Base-by-base conservation (phyloP, 2,113 vertebrate genomes). In the Scomber scombrus region DNA sequence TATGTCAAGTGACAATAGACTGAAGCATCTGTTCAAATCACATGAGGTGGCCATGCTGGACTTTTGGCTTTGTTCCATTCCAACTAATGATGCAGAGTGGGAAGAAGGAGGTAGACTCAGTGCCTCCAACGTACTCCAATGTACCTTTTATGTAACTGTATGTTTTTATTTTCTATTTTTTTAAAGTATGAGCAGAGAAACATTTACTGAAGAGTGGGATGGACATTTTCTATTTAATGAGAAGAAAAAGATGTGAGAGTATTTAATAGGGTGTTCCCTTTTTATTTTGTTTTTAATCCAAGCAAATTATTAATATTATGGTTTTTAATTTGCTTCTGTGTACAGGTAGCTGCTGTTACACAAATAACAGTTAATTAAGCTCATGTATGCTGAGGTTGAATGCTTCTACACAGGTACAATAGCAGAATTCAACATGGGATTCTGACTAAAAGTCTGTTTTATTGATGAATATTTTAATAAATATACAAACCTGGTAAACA, bases 161-260 rank as follows among this genome's bases (percentile, higher is more conserved):
- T 54, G 43, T 83, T 55, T 84, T 76, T 75, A 75, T 87, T 75
- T 73, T 68, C 58, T 71, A 56, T 68, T 84, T 81, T 80, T 84
- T 71, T 7, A 23, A 71, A 58, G 70, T 84, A 75, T 81, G 65
- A 81, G 21, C 52, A 15, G 23, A 75, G 47, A 69, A 77, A 81
- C 66, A 82, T 80, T 85, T 84, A 49, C 55, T 84, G 55, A 82
- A 84, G 74, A 87, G 74, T 90, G 88, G 80, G 77, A 87, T 84
- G 82, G 89, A 93, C 85, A 75, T 93, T 94, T 93, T 94, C 88
- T 95, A 95, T 95, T 95, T 95, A 95, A 94, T 67, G 68, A 91
- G 75, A 70, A 84, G 74, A 81, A 85, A 90, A 80, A 86, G 72
- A 92, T 89, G 86, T 85, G 87, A 93, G 88, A 94, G 89, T 94